phyloP scores from a whole-genome alignment of 1,140 invertebrate species.

The Drosophila quadrilineata region DNA sequence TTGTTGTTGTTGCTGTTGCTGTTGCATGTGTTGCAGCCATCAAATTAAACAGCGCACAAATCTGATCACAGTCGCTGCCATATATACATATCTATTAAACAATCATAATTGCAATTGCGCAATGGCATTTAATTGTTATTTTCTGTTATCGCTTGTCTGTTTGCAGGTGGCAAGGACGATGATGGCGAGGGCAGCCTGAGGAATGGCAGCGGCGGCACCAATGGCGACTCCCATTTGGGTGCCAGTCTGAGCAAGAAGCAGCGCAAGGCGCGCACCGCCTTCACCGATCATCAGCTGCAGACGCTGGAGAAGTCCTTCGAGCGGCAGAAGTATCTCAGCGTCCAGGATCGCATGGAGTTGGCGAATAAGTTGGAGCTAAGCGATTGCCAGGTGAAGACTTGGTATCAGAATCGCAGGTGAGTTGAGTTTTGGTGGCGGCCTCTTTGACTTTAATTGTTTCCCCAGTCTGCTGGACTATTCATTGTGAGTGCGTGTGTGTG shows the following conservation, averaged over 20 bases:
- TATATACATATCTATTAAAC: no score
- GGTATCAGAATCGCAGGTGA: constrained; percentile 97
- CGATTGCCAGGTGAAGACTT: constrained; percentile 99
- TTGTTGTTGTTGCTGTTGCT: constrained; percentile 25
- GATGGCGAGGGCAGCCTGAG: constrained; percentile 74
- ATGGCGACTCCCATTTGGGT: constrained; percentile 64
- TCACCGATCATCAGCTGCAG: constrained; percentile 98
- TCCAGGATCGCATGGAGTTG: constrained; percentile 98
- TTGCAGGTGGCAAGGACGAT: constrained; percentile 79
- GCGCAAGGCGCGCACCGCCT: constrained; percentile 97
- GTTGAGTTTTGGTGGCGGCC: constrained; percentile 18
- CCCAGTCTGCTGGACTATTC: not conserved
- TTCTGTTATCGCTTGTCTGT: not conserved
- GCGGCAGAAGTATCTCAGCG: constrained; percentile 98
- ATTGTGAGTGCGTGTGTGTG: not conserved
- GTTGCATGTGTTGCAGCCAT: constrained; percentile 63
- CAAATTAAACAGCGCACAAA: constrained; percentile 23
- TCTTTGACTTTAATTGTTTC: constrained; percentile 84
- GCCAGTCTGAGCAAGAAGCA: constrained; percentile 93
- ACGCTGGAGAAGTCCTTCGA: constrained; percentile 99
- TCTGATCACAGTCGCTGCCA: no score
- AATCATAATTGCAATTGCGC: not conserved
- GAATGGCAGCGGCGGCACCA: constrained; percentile 59
- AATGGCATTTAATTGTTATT: not conserved
- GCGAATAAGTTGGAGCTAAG: constrained; percentile 97